Base-by-base conservation (phyloP, 1,140 invertebrate genomes). In the Monomorium pharaonis region DNA sequence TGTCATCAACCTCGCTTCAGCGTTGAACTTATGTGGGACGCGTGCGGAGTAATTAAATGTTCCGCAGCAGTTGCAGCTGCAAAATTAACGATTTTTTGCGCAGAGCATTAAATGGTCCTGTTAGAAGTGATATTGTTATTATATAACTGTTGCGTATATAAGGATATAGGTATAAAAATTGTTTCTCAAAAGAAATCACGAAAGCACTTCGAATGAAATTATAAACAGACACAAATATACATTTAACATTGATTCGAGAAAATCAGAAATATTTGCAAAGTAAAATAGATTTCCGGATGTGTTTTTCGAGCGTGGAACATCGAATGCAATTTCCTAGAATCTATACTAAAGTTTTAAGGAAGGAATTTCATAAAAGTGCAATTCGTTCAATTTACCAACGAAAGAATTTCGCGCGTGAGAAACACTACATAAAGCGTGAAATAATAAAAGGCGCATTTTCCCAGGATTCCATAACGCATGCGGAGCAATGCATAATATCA, bases 361-460 rank as follows among this genome's bases (percentile, higher is more conserved):
- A 83, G 12, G 67, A 83, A 83, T 83, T 83, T 83, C 78, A 83
- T 83, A 83, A 83, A 83, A 72, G 51, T 42, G 78, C 51, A 83
- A 83, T 83, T 83, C 74, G 78, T 42, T 72, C 67, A 83, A 83
- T 83, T 74, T 72, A 74, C 14, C 24, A 44, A 58, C 24, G 7
- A 27, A 21, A 69, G 21, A 72, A 72, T 72, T 72, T 33, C 37
- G 37, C 78, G 37, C 78, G 65, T 72, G 65, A 72, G 24, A 33
- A 70, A 63, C 63, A 63, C 42, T 62, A 54, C 24, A 70, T 58
- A 81, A 58, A 54, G 54, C 18, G n/a, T 24, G 67, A 74, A 74
- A 83, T 74, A 74, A 83, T 72, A 74, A 58, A 83, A 83, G 27
- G 78, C 51, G 37, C 67, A 18, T 74, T 74, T 83, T 21, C 10